Percentiles rank a stretch among this genome's conserved stretches.
Conservation (phyloP, 64 coral and sea anemone genomes). For the Montipora cactus region DNA sequence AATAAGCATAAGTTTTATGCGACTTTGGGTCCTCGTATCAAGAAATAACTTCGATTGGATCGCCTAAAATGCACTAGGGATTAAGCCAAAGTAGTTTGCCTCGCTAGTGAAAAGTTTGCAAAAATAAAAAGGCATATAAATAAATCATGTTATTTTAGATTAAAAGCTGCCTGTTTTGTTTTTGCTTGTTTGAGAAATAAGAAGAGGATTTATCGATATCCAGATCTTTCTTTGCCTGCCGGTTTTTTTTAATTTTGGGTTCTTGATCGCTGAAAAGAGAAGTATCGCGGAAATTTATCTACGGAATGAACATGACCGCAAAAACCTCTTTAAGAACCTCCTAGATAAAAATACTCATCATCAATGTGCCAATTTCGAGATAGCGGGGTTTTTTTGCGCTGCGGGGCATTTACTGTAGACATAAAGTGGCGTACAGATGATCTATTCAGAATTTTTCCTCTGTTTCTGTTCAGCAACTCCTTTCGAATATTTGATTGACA, state of each 20-base stretch:
- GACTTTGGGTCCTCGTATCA: background rate
- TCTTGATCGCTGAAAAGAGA: slow-evolving; percentile 2
- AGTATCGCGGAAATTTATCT: slow-evolving; percentile 54
- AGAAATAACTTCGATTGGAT: slow-evolving; percentile 16
- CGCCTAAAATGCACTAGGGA: background rate
- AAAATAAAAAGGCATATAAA: slow-evolving; percentile 72
- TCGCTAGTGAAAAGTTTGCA: background rate
- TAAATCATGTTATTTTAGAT: slow-evolving; percentile 85
- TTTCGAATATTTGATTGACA: slow-evolving; percentile 85
- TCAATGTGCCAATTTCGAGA: slow-evolving; percentile 68
- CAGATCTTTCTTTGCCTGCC: slow-evolving; percentile 79
- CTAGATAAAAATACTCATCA: slow-evolving; percentile 63
- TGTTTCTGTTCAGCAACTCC: slow-evolving; percentile 44
- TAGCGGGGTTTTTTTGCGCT: slow-evolving; percentile 65
- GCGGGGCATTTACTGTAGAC: slow-evolving; percentile 52
- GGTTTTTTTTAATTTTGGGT: slow-evolving; percentile 14
- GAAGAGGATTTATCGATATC: slow-evolving; percentile 69
- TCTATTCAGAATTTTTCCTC: slow-evolving; percentile 11
- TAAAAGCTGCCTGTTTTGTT: slow-evolving; percentile 58
- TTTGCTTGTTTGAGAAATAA: slow-evolving; percentile 46
- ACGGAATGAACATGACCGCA: slow-evolving; percentile 73
- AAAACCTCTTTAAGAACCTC: slow-evolving; percentile 57
- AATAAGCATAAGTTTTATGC: slow-evolving; percentile 4
- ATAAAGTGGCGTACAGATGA: slow-evolving; percentile 24
- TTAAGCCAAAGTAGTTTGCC: slow-evolving; percentile 5